A percentile compares a stretch with the other conserved stretches of the same genome.
phyloP scores from a whole-genome alignment of 2,797 vertebrate genomes.

The Myripristis murdjan region DNA sequence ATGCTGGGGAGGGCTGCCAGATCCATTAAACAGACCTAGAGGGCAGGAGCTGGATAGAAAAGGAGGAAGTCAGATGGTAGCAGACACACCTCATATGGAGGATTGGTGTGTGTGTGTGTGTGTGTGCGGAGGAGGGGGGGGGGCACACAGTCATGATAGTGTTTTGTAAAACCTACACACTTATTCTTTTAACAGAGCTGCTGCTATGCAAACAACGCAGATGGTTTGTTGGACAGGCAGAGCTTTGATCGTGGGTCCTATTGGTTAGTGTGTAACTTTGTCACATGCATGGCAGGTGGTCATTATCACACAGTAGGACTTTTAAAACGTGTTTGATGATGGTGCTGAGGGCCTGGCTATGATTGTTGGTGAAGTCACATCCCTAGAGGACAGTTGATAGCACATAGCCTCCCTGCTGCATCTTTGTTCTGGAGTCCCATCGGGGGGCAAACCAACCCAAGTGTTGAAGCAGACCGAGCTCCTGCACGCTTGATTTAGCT shows the following conservation, averaged over 20 bases:
- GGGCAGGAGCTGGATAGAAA: conserved; percentile 85
- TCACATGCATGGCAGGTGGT: conserved; percentile 38
- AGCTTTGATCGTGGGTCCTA: conserved; percentile 21
- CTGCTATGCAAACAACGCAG: conserved; percentile 43
- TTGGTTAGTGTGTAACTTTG: conserved; percentile 24
- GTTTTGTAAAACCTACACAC: background rate
- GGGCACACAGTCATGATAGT: background rate
- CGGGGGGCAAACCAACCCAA: conserved; percentile 74
- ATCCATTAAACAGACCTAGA: conserved; percentile 90
- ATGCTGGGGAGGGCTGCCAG: conserved; percentile 86
- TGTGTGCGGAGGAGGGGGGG: background rate
- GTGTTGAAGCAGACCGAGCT: conserved; percentile 71
- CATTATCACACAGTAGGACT: conserved; percentile 48
- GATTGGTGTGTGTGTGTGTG: conserved; percentile 64
- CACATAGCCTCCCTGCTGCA: conserved; percentile 69
- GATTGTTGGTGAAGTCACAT: conserved; percentile 66
- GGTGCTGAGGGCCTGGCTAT: conserved; percentile 15
- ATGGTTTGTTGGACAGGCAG: conserved; percentile 30
- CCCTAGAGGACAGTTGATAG: conserved; percentile 67
- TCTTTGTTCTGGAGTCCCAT: conserved; percentile 73
- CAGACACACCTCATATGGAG: conserved; percentile 75
- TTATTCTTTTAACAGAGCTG: conserved; percentile 42
- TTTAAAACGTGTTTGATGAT: conserved; percentile 58
- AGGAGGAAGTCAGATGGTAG: conserved; percentile 79
- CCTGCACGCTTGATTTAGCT: conserved; percentile 81